Percentiles rank a stretch among this genome's conserved stretches.
Evolutionary conservation across 2,113 vertebrate genomes (phyloP).

Genomic region (Baryphthengus martii): DNA sequence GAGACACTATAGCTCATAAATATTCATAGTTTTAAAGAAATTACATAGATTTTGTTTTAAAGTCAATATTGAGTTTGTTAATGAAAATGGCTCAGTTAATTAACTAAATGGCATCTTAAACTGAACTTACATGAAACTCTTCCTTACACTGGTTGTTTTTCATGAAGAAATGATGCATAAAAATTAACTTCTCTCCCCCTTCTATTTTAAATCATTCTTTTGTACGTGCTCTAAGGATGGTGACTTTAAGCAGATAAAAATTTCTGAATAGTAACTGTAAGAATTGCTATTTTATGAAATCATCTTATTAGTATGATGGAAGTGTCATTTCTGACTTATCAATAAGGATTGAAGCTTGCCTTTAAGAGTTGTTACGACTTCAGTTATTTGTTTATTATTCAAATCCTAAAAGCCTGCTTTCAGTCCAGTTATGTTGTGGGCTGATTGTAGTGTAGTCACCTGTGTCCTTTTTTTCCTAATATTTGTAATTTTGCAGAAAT

Average conservation of each 20-base stretch:
- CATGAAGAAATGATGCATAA: conserved; percentile 71
- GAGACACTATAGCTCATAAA: conserved; percentile 41
- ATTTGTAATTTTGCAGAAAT: background rate
- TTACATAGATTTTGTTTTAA: conserved; percentile 65
- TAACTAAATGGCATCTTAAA: conserved; percentile 70
- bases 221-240: background rate
- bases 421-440: background rate
- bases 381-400: background rate
- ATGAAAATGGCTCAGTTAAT: conserved; percentile 75
- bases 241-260: background rate
- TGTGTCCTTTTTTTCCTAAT: background rate
- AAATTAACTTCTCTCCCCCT: conserved; percentile 37
- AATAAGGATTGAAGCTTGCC: background rate
- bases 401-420: background rate
- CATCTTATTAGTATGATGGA: background rate
- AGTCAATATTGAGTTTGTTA: conserved; percentile 76
- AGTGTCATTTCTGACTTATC: background rate
- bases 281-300: background rate
- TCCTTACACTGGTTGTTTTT: conserved; percentile 66
- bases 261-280: background rate
- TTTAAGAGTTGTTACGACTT: background rate
- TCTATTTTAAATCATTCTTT: background rate
- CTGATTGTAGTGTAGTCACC: background rate
- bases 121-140: conserved; percentile 63
- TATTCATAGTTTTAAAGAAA: conserved; percentile 64